A percentile compares a stretch with the other conserved stretches of the same genome.
Evolutionary conservation across 1,140 invertebrate species (phyloP).

Genomic region (Drosophila subpulchrella): DNA sequence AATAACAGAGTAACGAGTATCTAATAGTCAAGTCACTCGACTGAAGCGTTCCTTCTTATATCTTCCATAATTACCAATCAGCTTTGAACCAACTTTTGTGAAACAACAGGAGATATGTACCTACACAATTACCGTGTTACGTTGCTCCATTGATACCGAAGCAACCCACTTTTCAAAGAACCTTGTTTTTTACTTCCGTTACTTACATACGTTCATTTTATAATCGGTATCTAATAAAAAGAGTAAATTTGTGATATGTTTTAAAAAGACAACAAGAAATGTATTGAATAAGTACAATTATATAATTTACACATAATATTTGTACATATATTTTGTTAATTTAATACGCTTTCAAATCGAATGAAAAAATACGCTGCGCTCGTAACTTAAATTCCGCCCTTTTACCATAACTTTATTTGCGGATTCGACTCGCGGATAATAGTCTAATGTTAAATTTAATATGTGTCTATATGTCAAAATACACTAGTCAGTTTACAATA

Average conservation of each 20-base stretch:
- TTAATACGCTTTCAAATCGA: constrained; percentile 36
- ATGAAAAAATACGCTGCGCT: constrained; percentile 29
- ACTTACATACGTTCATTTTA: constrained; percentile 30
- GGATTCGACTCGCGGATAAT: constrained; percentile 10
- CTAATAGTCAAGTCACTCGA: too few relatives aligned
- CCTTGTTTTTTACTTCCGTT: constrained; percentile 11
- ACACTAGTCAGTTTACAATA: constrained; percentile 24
- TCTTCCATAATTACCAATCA: too few relatives aligned
- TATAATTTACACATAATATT: constrained; percentile 52
- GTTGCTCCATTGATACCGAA: not conserved
- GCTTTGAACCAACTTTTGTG: too few relatives aligned
- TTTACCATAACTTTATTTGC: constrained; percentile 12
- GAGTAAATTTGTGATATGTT: constrained; percentile 25
- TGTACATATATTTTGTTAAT: constrained; percentile 37
- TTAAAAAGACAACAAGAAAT: constrained; percentile 61
- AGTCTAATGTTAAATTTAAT: constrained; percentile 32
- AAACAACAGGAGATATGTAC: too few relatives aligned
- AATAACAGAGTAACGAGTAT: too few relatives aligned
- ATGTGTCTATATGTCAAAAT: constrained; percentile 31
- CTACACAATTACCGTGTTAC: too few relatives aligned
- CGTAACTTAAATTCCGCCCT: constrained; percentile 14
- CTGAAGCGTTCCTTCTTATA: too few relatives aligned
- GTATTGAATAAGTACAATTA: constrained; percentile 56
- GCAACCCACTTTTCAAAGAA: not conserved
- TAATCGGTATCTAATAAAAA: constrained; percentile 36